Evolutionary conservation across 2,888 invertebrate species (phyloP).

Genomic region (Oegoconia quadripuncta): DNA sequence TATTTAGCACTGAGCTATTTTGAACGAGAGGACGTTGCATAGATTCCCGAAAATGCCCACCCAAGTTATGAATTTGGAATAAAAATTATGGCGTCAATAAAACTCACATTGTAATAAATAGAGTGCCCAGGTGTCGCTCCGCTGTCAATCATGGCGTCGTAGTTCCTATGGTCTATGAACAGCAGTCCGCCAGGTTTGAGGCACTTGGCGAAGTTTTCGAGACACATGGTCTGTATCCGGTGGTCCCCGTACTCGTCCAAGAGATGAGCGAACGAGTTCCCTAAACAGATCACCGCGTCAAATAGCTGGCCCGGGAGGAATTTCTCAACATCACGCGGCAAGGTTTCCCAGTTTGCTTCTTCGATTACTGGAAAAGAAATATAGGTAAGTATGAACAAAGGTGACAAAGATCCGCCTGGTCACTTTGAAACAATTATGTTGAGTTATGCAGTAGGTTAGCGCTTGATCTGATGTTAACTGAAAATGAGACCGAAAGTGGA

Average conservation of each 20-base stretch:
- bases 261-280: slow-evolving; percentile 95
- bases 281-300: slow-evolving; percentile 93
- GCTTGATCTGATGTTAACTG: no score
- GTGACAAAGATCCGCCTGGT: no score
- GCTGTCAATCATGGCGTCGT: slow-evolving; percentile 87
- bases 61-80: no score
- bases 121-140: slow-evolving; percentile 90
- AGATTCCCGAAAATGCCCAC: no score
- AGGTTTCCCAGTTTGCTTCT: slow-evolving; percentile 93
- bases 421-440: no score
- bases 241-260: slow-evolving; percentile 89
- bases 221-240: slow-evolving; percentile 87
- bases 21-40: no score
- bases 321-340: slow-evolving; percentile 84
- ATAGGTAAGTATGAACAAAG: no score
- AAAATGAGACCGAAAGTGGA: no score
- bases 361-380: slow-evolving; percentile 90
- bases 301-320: slow-evolving; percentile 82
- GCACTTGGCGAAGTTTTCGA: slow-evolving; percentile 89
- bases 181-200: slow-evolving; percentile 91
- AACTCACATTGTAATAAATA: slow-evolving; percentile 92
- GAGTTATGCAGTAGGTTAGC: no score
- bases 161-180: slow-evolving; percentile 93
- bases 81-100: background rate
- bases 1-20: no score